Percentiles rank a stretch among this genome's conserved stretches.
Conservation (phyloP, 2,888 invertebrate genomes). For the Hoplodrina ambigua region DNA sequence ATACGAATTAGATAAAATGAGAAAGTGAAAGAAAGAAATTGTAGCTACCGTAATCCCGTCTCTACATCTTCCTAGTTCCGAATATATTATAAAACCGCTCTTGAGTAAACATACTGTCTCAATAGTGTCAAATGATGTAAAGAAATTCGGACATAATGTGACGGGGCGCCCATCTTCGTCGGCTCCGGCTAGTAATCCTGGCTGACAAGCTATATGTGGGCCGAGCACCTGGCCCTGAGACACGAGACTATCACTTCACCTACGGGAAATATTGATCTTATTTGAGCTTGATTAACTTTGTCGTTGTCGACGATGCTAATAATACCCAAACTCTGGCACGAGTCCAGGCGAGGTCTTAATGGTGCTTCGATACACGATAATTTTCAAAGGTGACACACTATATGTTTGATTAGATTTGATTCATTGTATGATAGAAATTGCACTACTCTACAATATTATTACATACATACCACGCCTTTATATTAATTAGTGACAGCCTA, state of each 20-base stretch:
- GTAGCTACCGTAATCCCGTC: slow-evolving; percentile 4
- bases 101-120: slow-evolving; percentile 23
- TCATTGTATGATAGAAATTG: slow-evolving; percentile 38
- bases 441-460: slow-evolving; percentile 7
- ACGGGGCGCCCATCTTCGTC: slow-evolving; percentile 66
- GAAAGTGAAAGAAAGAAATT: slow-evolving; percentile 11
- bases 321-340: slow-evolving; percentile 87
- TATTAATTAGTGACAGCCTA: slow-evolving; percentile 28
- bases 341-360: slow-evolving; percentile 88
- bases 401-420: slow-evolving; percentile 72
- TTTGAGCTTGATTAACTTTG: slow-evolving; percentile 90
- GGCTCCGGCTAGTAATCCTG: slow-evolving; percentile 74
- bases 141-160: slow-evolving; percentile 64
- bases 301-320: slow-evolving; percentile 88
- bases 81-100: slow-evolving; percentile 19
- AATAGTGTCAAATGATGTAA: slow-evolving; percentile 35
- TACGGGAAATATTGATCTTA: slow-evolving; percentile 89
- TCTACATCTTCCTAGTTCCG: slow-evolving; percentile 12
- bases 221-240: slow-evolving; percentile 77
- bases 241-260: slow-evolving; percentile 76
- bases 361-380: slow-evolving; percentile 88
- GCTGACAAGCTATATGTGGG: slow-evolving; percentile 69
- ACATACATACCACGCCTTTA: neutral
- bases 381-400: slow-evolving; percentile 85
- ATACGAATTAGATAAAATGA: neutral